Conservation (phyloP, 1,140 invertebrate genomes). For the Hetaerina americana region DNA sequence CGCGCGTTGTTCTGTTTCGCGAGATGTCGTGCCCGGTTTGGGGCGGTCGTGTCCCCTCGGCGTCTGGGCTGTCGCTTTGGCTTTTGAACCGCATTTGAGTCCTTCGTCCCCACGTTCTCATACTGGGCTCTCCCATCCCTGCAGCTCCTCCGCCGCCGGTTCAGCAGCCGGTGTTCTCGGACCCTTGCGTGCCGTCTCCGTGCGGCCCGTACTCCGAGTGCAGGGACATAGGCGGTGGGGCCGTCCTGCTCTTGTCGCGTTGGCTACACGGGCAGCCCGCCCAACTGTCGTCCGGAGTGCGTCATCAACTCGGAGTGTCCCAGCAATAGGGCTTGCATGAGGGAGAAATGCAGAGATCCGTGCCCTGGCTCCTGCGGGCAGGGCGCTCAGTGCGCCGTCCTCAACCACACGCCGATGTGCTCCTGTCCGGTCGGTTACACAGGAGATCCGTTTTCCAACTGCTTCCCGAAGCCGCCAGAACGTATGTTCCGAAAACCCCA, state of each 20-base stretch:
- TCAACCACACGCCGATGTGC: conserved; percentile 54
- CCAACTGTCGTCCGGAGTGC: conserved; percentile 60
- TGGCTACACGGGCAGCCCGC: conserved; percentile 52
- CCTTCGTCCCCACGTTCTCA: conserved; percentile 19
- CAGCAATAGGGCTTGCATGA: conserved; percentile 48
- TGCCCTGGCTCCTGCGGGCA: conserved; percentile 55
- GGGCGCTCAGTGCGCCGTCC: conserved; percentile 46
- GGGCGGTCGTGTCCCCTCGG: conserved; percentile 21
- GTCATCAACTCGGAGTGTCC: conserved; percentile 55
- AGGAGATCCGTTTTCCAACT: conserved; percentile 53
- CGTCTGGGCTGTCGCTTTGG: conserved; percentile 11
- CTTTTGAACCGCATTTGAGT: conserved; percentile 21
- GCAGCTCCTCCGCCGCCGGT: conserved; percentile 24
- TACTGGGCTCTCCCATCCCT: conserved; percentile 19
- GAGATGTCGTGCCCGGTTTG: conserved; percentile 24
- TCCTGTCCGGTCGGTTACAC: conserved; percentile 49
- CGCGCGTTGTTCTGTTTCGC: conserved; percentile 18
- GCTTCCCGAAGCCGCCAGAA: conserved; percentile 34
- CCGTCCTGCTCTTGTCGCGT: conserved; percentile 52
- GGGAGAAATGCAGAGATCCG: conserved; percentile 54
- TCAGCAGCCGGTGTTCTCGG: conserved; percentile 22
- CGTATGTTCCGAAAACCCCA: conserved; percentile 16
- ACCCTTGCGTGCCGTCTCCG: conserved; percentile 59
- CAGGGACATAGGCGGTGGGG: conserved; percentile 39
- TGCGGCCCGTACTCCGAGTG: conserved; percentile 59